Evolutionary conservation across 2,888 invertebrate genomes (phyloP), one percentile per base, ranked within the genome.

Genomic region (Blomia tropicalis): DNA sequence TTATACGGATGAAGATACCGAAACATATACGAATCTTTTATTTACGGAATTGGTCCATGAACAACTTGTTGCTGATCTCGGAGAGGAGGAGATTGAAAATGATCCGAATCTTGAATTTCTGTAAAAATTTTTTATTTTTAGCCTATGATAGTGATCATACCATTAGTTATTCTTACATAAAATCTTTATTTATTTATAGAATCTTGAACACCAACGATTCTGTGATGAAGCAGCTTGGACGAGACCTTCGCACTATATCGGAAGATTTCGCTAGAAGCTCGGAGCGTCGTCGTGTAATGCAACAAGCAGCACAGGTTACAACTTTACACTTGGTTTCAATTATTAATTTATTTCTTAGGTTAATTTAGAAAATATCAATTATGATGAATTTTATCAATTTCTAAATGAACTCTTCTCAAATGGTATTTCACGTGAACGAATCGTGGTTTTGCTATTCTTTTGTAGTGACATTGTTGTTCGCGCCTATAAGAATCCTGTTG

Each of bases 401-500:
- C 62, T 73, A 14, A 43, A 67, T 4, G 69, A 70, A 60, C 71
- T 72, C 59, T 65, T 61, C 14, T 69, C 68, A 29, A 69, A 69
- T 0, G 44, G 30, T 43, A 68, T 72, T 19, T 71, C 71, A 23
- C 66, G 65, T n/a, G 69, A 71, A 62, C 66, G 71, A 36, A 70
- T 73, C 47, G 67, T 73, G 23, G 70, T 72, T 4, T 66, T 73
- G 17, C 73, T 73, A 66, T 71, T 69, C 66, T 73, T 73, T 67
- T 73, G 73, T 63, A 69, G 72, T 4, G 73, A 73, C 65, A 67
- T 73, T 41, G 70, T 72, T 44, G 70, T 72, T 59, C 65, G 69
- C 60, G 66, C 70, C 4, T 65, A 71, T 23, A 43, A 65, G 22
- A 43, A 65, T 2, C 67, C 69, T 4, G 32, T 54, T 14, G 54